phyloP scores from a whole-genome alignment of 2,888 invertebrate species.

The Miltochrista miniata region DNA sequence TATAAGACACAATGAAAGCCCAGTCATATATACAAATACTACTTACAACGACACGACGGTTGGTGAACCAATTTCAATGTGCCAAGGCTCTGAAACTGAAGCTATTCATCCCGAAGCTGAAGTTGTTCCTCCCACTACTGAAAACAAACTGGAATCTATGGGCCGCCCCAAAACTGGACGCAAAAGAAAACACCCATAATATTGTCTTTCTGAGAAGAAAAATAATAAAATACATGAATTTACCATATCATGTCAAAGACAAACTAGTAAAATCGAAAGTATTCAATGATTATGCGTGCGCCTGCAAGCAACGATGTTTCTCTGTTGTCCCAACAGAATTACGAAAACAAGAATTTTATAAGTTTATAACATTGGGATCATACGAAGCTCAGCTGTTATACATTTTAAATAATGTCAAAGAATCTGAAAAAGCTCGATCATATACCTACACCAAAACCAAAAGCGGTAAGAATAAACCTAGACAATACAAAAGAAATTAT shows the following conservation, averaged over 20 bases:
- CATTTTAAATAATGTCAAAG: conserved; percentile 15
- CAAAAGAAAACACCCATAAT: conserved; percentile 9
- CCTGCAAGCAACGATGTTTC: conserved; percentile 8
- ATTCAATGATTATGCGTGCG: conserved; percentile 13
- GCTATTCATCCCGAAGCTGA: conserved; percentile 5
- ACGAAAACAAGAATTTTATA: conserved; percentile 21
- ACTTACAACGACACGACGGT: conserved; percentile 3
- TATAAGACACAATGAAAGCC: conserved; percentile 9
- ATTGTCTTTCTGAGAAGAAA: conserved; percentile 10
- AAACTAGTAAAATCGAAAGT: conserved; percentile 14
- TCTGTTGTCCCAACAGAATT: conserved; percentile 10
- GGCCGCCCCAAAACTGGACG: conserved; percentile 11
- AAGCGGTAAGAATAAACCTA: conserved; percentile 14
- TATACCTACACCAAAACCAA: conserved; percentile 11
- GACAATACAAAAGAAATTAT: conserved; percentile 13
- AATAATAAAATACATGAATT: conserved; percentile 17
- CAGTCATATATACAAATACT: conserved; percentile 1
- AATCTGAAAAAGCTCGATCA: conserved; percentile 9
- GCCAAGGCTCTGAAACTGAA: conserved; percentile 6
- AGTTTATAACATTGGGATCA: conserved; percentile 17
- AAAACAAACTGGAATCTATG: conserved; percentile 3
- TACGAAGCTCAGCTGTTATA: conserved; percentile 21
- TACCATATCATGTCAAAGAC: conserved; percentile 15
- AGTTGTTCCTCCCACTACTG: conserved; percentile 3
- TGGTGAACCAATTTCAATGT: conserved; percentile 8